Base-by-base conservation (phyloP, 1,140 invertebrate species). In the Cherax quadricarinatus region DNA sequence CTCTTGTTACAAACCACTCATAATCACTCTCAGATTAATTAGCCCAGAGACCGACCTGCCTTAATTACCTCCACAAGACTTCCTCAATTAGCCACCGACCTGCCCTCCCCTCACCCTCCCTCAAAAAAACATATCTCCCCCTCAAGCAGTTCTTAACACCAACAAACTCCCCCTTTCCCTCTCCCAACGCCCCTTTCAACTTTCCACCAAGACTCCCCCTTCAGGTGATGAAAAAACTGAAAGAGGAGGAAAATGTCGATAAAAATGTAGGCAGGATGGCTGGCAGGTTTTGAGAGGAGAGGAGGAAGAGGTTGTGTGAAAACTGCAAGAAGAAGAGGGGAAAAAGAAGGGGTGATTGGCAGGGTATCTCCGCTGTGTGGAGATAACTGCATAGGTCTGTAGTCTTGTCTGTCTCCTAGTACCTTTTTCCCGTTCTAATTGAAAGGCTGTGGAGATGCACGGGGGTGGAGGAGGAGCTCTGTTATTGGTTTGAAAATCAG, bases 221-320 rank as follows among this genome's bases (percentile, higher is more conserved):
- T 24, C 89, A 85, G 89, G 89, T 91, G 89, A 87, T 86, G 86
- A 91, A 86, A 91, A 91, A 91, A 91, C 84, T 75, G 89, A 91
- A 91, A 91, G 89, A 91, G 89, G 86, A 91, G 89, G 89, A 79
- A 91, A 86, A 84, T 91, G 89, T 91, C 89, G 89, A 91, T 91
- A 91, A 91, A 91, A 91, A 84, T 91, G 86, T 91, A 83, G 30
- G 30, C 89, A 91, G 89, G 89, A 86, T 86, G 89, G 89, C 75
- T 91, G 83, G 89, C 83, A 86, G 83, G 89, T 86, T 86, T 81
- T 84, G 86, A 84, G 30, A 41, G 30, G 53, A 57, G 53, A 14
- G 53, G 53, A 57, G 53, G 12, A 14, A 57, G 53, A 57, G 53
- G 53, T 7, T 9, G 53, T 9, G 53, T 9, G 53, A 57, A 14